These are phyloP conservation scores for Iselma pallidipennis DNA, from an alignment of 2,888 invertebrate species.

Conservation along the genomic window DNA sequence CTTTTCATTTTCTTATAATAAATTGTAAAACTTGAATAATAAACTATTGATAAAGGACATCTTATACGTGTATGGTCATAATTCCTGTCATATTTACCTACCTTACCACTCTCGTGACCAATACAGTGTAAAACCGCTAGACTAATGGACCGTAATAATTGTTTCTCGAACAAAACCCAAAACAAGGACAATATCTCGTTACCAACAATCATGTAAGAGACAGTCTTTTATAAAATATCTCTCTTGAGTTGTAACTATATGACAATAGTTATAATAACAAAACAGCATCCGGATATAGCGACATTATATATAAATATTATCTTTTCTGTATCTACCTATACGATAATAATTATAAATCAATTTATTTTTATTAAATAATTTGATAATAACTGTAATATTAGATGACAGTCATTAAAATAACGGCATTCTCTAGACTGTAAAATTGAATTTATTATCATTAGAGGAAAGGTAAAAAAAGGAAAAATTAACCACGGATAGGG, in stretches of 20 bases:
- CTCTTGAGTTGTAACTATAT: no score
- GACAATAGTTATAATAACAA: slow-evolving; percentile 7
- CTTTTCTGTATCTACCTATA: neutral
- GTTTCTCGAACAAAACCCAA: slow-evolving; percentile 6
- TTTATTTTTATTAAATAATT: slow-evolving; percentile 3
- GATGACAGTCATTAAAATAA: slow-evolving; percentile 24
- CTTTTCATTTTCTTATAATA: no score
- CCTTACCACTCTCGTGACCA: slow-evolving; percentile 9
- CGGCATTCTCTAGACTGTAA: slow-evolving; percentile 10
- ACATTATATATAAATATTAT: no score
- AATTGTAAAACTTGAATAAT: neutral
- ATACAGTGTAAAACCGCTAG: slow-evolving; percentile 23
- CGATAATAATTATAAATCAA: neutral
- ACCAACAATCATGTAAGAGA: slow-evolving; percentile 1
- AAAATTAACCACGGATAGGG: neutral
- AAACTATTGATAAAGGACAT: no score
- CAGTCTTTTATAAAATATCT: neutral
- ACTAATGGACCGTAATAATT: slow-evolving; percentile 26
- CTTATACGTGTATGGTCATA: neutral
- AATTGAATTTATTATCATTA: slow-evolving; percentile 15
- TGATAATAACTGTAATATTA: slow-evolving; percentile 7
- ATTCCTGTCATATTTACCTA: neutral
- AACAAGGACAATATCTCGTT: slow-evolving; percentile 15
- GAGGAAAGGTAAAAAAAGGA: slow-evolving; percentile 8
- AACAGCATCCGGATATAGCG: neutral